A percentile compares a stretch with the other conserved stretches of the same genome.
These are phyloP conservation scores for Graptemys geographica DNA, from an alignment of 2,797 vertebrate genomes.

Conservation along the genomic window DNA sequence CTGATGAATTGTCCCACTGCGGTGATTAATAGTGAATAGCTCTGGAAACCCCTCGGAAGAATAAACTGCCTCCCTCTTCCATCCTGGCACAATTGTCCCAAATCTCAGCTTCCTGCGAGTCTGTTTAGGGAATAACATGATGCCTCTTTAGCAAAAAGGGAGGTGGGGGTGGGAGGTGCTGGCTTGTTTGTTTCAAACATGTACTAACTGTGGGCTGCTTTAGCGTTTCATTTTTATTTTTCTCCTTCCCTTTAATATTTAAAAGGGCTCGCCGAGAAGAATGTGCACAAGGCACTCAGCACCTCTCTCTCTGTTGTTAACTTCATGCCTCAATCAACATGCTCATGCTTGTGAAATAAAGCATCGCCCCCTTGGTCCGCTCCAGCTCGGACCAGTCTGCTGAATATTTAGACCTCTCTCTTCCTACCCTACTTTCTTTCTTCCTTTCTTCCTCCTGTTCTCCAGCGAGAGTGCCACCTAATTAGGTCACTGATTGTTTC, in stretches of 20 bases:
- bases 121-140: neutral
- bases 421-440: neutral
- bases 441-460: neutral
- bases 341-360: neutral
- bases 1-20: neutral
- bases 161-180: accelerated
- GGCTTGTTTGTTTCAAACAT: neutral
- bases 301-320: neutral
- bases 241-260: neutral
- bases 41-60: neutral
- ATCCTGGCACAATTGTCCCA: neutral
- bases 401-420: neutral
- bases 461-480: conserved; percentile 41
- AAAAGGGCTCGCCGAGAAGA: neutral
- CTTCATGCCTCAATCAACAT: accelerated
- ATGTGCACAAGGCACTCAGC: accelerated
- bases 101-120: neutral
- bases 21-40: neutral
- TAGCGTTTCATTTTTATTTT: neutral
- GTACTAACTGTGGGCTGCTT: neutral
- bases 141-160: conserved; percentile 21
- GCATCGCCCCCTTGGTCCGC: neutral
- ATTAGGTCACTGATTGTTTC: conserved; percentile 71
- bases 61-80: neutral
- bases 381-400: neutral